Conservation (phyloP, 2,797 vertebrate genomes). For the Hypotaenidia okinawae region DNA sequence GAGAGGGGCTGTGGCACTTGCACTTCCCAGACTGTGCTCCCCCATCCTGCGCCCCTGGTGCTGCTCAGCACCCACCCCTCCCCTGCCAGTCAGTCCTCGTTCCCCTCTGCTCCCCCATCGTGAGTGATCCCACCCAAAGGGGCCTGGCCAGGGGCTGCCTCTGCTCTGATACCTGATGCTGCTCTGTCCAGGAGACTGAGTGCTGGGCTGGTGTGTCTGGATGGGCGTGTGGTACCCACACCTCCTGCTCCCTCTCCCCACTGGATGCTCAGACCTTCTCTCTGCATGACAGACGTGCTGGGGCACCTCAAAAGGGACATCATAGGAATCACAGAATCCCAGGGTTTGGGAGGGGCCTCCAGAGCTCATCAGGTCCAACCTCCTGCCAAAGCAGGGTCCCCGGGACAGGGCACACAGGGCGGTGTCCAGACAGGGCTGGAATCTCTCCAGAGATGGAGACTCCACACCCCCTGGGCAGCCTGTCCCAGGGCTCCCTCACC, state of each 20-base stretch:
- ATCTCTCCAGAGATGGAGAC: too few species aligned
- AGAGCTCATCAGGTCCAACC: too few species aligned
- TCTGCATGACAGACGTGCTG: neutral
- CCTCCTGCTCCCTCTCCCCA: neutral
- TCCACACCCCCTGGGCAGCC: too few species aligned
- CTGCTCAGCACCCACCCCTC: neutral
- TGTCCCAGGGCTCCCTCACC: too few species aligned
- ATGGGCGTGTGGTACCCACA: rapidly evolving
- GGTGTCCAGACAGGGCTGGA: too few species aligned
- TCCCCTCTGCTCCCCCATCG: neutral
- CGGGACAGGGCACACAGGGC: too few species aligned
- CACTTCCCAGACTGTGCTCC: neutral
- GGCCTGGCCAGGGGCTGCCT: neutral
- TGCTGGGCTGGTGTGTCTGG: neutral
- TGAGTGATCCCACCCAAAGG: neutral
- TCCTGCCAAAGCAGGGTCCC: too few species aligned
- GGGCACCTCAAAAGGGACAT: neutral
- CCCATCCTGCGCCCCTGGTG: neutral
- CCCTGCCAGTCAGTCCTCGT: neutral
- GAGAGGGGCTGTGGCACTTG: rapidly evolving
- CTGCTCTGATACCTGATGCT: rapidly evolving
- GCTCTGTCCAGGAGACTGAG: neutral
- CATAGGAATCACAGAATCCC: too few species aligned
- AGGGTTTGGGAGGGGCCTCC: too few species aligned
- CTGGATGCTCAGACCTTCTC: neutral